Percentiles rank a stretch among this genome's conserved stretches.
Conservation (phyloP, 2,113 vertebrate species). For the Paraplagusia blochii region DNA sequence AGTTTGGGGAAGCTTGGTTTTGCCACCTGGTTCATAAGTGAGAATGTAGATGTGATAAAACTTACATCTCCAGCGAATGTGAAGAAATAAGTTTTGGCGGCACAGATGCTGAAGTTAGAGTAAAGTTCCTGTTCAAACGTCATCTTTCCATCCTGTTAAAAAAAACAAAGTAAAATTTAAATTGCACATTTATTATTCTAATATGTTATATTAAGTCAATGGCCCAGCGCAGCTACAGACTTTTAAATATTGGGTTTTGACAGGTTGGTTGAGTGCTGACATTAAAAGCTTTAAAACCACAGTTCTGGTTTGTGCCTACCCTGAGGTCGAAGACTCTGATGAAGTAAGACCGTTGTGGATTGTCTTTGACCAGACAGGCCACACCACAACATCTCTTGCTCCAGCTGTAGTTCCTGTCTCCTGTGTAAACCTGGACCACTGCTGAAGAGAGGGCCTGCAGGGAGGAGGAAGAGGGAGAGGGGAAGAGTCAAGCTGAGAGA, state of each 20-base stretch:
- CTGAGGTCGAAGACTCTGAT: constrained; percentile 94
- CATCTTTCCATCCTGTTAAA: constrained; percentile 83
- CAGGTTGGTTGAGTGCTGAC: not conserved
- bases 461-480: not conserved
- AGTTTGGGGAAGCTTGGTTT: no score
- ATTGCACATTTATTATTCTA: no score
- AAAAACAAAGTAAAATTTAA: no score
- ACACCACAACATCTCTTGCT: constrained; percentile 92
- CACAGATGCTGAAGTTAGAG: constrained; percentile 84
- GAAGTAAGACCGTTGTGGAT: constrained; percentile 91
- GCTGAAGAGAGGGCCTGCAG: constrained; percentile 85
- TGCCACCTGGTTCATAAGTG: no score
- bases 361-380: constrained; percentile 97
- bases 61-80: constrained; percentile 93
- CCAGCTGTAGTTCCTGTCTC: constrained; percentile 89
- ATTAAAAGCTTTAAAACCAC: not conserved
- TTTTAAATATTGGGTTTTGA: no score
- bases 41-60: constrained; percentile 23
- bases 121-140: constrained; percentile 95
- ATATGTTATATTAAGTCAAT: no score
- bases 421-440: constrained; percentile 89
- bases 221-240: no score
- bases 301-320: constrained; percentile 70
- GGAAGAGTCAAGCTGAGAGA: not conserved
- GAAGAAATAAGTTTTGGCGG: constrained; percentile 87